Conservation (phyloP, 2,888 invertebrate genomes). For the Acrobasis repandana region DNA sequence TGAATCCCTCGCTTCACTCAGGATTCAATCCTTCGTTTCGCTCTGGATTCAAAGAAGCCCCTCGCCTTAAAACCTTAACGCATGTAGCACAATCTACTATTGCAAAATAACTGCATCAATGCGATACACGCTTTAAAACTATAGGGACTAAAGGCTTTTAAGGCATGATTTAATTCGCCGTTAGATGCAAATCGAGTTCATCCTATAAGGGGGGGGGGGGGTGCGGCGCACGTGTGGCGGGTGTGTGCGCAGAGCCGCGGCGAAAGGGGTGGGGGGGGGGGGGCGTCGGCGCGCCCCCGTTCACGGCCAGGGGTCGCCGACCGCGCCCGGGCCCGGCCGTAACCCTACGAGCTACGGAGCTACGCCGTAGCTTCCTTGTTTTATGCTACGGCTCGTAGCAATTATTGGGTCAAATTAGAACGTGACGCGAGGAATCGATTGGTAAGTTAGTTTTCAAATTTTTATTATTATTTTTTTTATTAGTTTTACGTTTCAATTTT, state of each 20-base stretch:
- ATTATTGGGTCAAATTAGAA: conserved; percentile 61
- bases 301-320: conserved; percentile 83
- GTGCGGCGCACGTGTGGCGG: conserved; percentile 58
- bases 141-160: not conserved
- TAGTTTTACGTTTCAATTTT: not conserved
- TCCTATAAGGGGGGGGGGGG: conserved; percentile 42
- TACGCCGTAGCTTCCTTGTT: conserved; percentile 68
- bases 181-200: conserved; percentile 25
- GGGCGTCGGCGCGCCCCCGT: conserved; percentile 68
- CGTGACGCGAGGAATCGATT: not conserved
- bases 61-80: too few relatives aligned
- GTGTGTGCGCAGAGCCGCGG: conserved; percentile 29
- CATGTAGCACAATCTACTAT: too few relatives aligned
- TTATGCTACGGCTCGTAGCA: conserved; percentile 35
- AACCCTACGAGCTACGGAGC: conserved; percentile 68
- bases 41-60: too few relatives aligned
- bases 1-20: too few relatives aligned
- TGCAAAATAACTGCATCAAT: too few relatives aligned
- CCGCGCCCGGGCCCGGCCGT: conserved; percentile 78
- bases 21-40: too few relatives aligned
- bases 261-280: conserved; percentile 30
- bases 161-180: conserved; percentile 11
- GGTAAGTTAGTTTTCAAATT: not conserved
- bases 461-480: not conserved
- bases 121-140: not conserved